A percentile compares a stretch with the other conserved stretches of the same genome.
phyloP scores from a whole-genome alignment of 2,113 vertebrate species.

The Phaethon lepturus region DNA sequence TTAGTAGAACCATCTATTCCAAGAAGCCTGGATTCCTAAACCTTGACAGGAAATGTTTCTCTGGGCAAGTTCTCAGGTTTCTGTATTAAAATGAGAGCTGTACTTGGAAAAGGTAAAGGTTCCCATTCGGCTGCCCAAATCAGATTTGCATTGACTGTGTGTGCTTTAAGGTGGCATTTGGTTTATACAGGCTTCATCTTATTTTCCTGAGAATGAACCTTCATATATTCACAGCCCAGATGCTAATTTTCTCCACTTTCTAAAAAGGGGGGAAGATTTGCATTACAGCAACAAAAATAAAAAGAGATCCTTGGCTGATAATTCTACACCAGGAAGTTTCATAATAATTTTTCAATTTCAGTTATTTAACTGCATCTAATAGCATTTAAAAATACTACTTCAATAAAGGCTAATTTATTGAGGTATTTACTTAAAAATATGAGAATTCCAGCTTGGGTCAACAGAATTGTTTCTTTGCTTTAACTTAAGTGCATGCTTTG shows the following conservation, averaged over 20 bases:
- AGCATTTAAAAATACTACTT: not conserved
- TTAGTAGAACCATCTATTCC: not conserved
- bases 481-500: not conserved
- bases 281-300: not conserved
- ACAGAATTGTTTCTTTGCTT: not conserved
- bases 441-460: not conserved
- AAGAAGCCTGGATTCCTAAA: not conserved
- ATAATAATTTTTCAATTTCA: not conserved
- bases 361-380: not conserved
- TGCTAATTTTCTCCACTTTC: not conserved
- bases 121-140: not conserved
- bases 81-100: not conserved
- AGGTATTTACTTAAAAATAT: not conserved
- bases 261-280: not conserved
- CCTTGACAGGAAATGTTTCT: not conserved
- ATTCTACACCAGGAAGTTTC: not conserved
- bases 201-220: not conserved
- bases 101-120: not conserved
- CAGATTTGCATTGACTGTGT: not conserved
- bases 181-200: not conserved
- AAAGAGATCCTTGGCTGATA: not conserved
- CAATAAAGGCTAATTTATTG: not conserved
- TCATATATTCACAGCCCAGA: not conserved
- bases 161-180: not conserved
- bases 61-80: not conserved